A percentile compares a stretch with the other conserved stretches of the same genome.
Evolutionary conservation across 2,797 vertebrate species (phyloP).

Genomic region (Emys orbicularis): DNA sequence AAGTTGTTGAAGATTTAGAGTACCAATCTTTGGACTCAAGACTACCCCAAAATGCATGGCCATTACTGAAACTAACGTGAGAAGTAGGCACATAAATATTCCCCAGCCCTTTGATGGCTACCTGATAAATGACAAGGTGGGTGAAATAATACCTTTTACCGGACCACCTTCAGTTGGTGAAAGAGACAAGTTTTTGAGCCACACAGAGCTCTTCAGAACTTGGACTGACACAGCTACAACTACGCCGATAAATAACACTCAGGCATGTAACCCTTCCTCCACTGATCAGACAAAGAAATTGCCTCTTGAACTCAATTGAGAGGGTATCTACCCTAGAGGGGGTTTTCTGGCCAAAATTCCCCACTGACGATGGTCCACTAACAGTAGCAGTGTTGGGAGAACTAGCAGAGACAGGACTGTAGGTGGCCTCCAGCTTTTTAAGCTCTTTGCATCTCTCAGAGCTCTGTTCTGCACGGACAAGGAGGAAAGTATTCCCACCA

Average conservation of each 20-base stretch:
- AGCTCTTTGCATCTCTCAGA: neutral
- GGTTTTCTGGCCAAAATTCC: neutral
- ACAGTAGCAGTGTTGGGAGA: neutral
- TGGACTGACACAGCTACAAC: neutral
- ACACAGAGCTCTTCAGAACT: neutral
- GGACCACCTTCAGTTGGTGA: neutral
- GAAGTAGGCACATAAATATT: neutral
- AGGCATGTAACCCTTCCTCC: rapidly evolving
- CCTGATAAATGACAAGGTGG: neutral
- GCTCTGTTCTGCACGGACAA: neutral
- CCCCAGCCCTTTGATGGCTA: neutral
- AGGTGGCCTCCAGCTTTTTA: neutral
- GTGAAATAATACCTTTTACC: neutral
- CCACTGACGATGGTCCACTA: neutral
- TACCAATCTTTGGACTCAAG: neutral
- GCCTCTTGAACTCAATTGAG: neutral
- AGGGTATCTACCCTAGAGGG: neutral
- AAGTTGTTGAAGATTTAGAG: neutral
- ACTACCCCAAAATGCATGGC: neutral
- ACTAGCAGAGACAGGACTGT: neutral
- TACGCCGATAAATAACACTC: neutral
- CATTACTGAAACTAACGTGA: neutral
- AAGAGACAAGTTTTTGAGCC: neutral
- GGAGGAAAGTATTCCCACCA: neutral
- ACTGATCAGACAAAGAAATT: neutral